Evolutionary conservation across 2,888 invertebrate species (phyloP), one percentile per base, ranked within the genome.

Genomic region (Exocentrus adspersus): DNA sequence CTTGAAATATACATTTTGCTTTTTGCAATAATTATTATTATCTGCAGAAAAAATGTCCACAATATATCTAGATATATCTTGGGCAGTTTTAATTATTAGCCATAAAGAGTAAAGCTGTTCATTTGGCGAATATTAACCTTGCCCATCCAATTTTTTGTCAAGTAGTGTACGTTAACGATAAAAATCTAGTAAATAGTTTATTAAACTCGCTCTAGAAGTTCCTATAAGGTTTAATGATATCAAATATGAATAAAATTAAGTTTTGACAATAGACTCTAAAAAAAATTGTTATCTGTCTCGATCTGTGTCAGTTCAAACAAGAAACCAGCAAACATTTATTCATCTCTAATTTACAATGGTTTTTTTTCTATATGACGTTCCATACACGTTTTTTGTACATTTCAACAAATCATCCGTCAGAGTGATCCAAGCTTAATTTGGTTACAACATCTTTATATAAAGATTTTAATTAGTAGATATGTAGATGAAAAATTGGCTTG

Each of bases 211-310:
- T 10, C 10, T n/a, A 7, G 42, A 28, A 28, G 30, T 45, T 12
- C 37, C 12, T 37, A 30, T 43, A 24, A 43, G 46, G 16, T 37
- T 37, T 45, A 45, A 45, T 30, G 54, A 56, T 56, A 24, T 56
- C 17, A 30, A 46, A 56, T 56, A 56, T 56, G 56, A 56, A 45
- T 56, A 17, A 17, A 56, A 45, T 56, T 56, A 54, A 24, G 24
- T 43, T 28, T 14, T 30, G 17, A 56, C 56, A 56, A 56, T 45
- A 45, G 56, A 46, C 24, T n/a, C n/a, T 19, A 56, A 56, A 56
- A 56, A 54, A 52, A 20, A n/a, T n/a, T 41, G 4, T 51, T 30
- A 51, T 51, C 30, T 51, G 6, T 14, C 30, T 20, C 43, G 20
- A 43, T 43, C 43, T 51, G 14, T 48, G 50, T 51, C 50, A 51